phyloP scores from a whole-genome alignment of 2,888 invertebrate genomes.

The Tribolium freemani region DNA sequence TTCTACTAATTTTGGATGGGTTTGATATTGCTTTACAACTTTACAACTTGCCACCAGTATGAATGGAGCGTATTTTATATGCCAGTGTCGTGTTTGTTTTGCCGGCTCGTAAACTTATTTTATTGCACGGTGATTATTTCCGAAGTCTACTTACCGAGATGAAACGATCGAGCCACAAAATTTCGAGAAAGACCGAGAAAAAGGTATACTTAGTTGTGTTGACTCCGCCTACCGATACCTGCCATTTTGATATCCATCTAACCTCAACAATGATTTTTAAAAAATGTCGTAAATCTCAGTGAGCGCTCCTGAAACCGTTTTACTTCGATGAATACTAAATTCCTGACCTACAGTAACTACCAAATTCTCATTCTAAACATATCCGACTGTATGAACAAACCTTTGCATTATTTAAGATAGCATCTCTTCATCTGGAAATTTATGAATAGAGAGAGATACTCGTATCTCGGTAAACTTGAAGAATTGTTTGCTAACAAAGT shows the following conservation, averaged over 20 bases:
- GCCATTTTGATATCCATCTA: not conserved
- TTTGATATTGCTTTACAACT: conserved; percentile 64
- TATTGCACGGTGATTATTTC: conserved; percentile 57
- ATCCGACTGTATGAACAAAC: conserved; percentile 8
- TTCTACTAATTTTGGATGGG: conserved; percentile 66
- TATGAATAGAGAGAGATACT: conserved; percentile 1
- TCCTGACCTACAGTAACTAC: conserved; percentile 33
- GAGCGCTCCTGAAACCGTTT: conserved; percentile 6
- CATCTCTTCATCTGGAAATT: conserved; percentile 18
- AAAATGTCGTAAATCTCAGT: conserved; percentile 13
- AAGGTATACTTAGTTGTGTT: not conserved
- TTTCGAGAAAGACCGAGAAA: not conserved
- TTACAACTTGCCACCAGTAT: conserved; percentile 58
- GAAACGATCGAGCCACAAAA: not conserved
- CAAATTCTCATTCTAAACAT: conserved; percentile 23
- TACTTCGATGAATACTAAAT: conserved; percentile 30
- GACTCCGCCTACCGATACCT: not conserved
- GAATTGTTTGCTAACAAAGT: conserved; percentile 1
- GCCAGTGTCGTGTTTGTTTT: conserved; percentile 54
- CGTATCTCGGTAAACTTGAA: not conserved
- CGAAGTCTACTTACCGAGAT: conserved; percentile 16
- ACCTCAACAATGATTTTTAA: not conserved
- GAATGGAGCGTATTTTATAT: conserved; percentile 59
- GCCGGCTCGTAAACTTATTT: conserved; percentile 57
- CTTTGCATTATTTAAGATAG: conserved; percentile 21